A percentile compares a stretch with the other conserved stretches of the same genome.
Conservation (phyloP, 92 coral and sea anemone genomes). For the Montipora capitata region DNA sequence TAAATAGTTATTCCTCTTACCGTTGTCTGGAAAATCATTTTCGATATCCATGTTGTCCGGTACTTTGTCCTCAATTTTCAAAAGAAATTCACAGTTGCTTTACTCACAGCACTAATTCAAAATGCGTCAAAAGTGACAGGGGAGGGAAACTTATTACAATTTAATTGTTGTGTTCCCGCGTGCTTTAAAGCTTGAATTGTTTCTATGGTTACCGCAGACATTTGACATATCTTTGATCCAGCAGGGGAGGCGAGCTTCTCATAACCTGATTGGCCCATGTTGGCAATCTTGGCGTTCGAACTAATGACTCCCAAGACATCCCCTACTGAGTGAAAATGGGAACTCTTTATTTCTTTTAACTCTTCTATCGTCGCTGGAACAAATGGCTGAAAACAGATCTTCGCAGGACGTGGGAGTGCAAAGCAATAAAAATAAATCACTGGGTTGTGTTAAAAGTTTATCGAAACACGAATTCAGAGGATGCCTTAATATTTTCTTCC, state of each 20-base stretch:
- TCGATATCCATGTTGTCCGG: conserved; percentile 27
- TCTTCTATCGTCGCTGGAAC: too few species aligned
- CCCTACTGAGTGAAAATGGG: too few species aligned
- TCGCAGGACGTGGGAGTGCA: too few species aligned
- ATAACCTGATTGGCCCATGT: neutral
- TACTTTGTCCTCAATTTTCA: neutral
- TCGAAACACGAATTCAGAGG: neutral
- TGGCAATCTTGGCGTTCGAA: neutral
- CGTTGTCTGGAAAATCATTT: conserved; percentile 14
- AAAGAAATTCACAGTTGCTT: conserved; percentile 20
- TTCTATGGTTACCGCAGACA: conserved; percentile 29
- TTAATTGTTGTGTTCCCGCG: neutral
- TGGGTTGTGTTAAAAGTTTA: conserved; percentile 9
- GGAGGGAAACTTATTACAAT: conserved; percentile 45
- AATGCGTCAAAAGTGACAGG: neutral
- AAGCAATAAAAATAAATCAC: neutral
- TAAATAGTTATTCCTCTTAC: conserved; percentile 1
- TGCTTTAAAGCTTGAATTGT: conserved; percentile 28
- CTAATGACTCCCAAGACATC: neutral
- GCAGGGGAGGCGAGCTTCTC: neutral
- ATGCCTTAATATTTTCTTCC: neutral
- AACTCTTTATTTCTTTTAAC: too few species aligned
- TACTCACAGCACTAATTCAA: conserved; percentile 22
- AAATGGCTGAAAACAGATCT: too few species aligned
- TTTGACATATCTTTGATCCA: neutral